Percentiles rank a stretch among this genome's conserved stretches.
Evolutionary conservation across 1,140 invertebrate genomes (phyloP).

Genomic region (Helicoverpa armigera): DNA sequence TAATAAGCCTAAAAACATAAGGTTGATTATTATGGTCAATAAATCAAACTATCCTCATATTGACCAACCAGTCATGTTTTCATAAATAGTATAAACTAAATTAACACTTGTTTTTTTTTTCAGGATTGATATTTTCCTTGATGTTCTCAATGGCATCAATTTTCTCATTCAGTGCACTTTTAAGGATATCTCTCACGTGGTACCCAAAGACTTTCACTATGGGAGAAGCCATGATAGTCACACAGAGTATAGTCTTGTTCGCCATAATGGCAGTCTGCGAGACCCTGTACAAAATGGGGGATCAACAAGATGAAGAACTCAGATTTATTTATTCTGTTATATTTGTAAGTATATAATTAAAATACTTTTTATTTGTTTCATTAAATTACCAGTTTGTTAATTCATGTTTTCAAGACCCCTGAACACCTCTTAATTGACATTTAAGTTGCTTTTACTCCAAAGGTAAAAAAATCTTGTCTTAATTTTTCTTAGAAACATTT

Average conservation of each 20-base stretch:
- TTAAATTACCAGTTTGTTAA: neutral
- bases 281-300: slow-evolving; percentile 54
- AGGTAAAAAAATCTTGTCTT: too few relatives aligned
- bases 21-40: too few relatives aligned
- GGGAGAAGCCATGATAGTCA: slow-evolving; percentile 76
- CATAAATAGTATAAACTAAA: neutral
- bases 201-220: slow-evolving; percentile 77
- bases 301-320: slow-evolving; percentile 60
- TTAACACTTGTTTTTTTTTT: slow-evolving; percentile 52
- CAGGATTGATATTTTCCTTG: slow-evolving; percentile 69
- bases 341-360: slow-evolving; percentile 70
- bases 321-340: slow-evolving; percentile 67
- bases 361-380: slow-evolving; percentile 4
- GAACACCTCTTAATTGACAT: too few relatives aligned
- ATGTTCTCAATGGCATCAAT: slow-evolving; percentile 58
- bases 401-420: too few relatives aligned
- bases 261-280: slow-evolving; percentile 52
- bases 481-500: too few relatives aligned
- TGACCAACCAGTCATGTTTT: too few relatives aligned
- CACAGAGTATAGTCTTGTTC: slow-evolving; percentile 67
- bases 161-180: slow-evolving; percentile 60
- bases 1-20: too few relatives aligned
- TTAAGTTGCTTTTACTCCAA: too few relatives aligned
- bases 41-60: too few relatives aligned
- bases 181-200: slow-evolving; percentile 59